Evolutionary conservation across 1,140 invertebrate species (phyloP).

Genomic region (Drosophila azteca): DNA sequence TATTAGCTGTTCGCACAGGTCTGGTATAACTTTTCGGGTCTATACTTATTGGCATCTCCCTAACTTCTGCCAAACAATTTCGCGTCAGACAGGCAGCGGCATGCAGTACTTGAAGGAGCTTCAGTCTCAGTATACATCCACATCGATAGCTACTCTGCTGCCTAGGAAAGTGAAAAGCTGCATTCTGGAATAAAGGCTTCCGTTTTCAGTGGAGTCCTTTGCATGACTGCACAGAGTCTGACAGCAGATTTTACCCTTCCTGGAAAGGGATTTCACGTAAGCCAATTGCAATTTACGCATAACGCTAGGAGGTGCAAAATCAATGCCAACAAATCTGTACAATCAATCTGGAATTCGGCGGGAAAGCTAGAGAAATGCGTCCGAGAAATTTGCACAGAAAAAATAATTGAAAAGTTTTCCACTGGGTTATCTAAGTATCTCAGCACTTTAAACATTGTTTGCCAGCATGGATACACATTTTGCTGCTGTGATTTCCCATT

Average conservation of each 20-base stretch:
- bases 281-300: constrained; percentile 20
- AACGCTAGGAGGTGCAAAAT: constrained; percentile 14
- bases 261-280: no score
- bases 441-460: no score
- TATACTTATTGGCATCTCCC: no score
- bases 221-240: constrained; percentile 2
- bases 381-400: not conserved
- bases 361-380: not conserved
- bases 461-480: not conserved
- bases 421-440: not conserved
- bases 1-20: not conserved
- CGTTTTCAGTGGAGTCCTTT: constrained; percentile 4
- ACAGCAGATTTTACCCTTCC: not conserved
- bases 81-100: not conserved
- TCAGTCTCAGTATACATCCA: no score
- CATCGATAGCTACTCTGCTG: not conserved
- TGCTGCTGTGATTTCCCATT: not conserved
- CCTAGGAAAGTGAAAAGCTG: constrained; percentile 40
- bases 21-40: not conserved
- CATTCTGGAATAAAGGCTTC: constrained; percentile 22
- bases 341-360: constrained; percentile 26
- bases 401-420: constrained; percentile 2
- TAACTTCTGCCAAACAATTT: constrained; percentile 10
- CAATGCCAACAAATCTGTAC: constrained; percentile 20
- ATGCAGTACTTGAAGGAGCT: not conserved